Base-by-base conservation (phyloP, 1,140 invertebrate genomes). In the Trachelipus rathkii region DNA sequence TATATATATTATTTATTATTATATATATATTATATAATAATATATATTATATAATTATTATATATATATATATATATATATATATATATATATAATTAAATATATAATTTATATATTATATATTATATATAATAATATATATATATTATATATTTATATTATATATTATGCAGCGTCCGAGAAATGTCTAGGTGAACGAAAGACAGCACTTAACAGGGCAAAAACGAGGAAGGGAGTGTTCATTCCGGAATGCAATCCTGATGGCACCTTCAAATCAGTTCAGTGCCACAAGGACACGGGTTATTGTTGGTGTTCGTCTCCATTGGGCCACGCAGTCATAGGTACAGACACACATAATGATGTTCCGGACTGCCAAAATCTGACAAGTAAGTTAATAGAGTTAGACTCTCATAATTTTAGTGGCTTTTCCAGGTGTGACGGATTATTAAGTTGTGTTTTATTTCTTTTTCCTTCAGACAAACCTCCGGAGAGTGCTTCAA, bases 241-340 rank as follows among this genome's bases (percentile, higher is more conserved):
- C 45, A 76, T 81, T 0, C 79, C 79, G 10, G 76, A 69, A 33
- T 81, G 79, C 72, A 44, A 67, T 9, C 66, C 71, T 13, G 77
- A 78, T 50, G 79, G 79, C 1, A 74, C 77, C 15, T 81, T 78
- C 72, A 66, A 77, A 21, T 72, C 77, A 0, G 69, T 81, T 0
- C 79, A 81, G 75, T 81, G 79, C 75, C 79, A 81, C 75, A 78
- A 77, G 50, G 77, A 78, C 72, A 81, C 79, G 10, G 44, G 46
- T 21, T 78, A 74, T 77, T 81, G 79, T 69, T 81, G 79, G 79
- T 81, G 79, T 50, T 76, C 77, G 8, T 43, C 73, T 19, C 68
- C 74, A 5, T 77, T 70, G 79, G 79, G 7, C 73, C 72, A 60
- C 50, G 50, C 50, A 13, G 50, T 60, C 8, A 60, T 60, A 19